Conservation (phyloP, 2,888 invertebrate genomes). For the Imbricaverruca yamaguchii region DNA sequence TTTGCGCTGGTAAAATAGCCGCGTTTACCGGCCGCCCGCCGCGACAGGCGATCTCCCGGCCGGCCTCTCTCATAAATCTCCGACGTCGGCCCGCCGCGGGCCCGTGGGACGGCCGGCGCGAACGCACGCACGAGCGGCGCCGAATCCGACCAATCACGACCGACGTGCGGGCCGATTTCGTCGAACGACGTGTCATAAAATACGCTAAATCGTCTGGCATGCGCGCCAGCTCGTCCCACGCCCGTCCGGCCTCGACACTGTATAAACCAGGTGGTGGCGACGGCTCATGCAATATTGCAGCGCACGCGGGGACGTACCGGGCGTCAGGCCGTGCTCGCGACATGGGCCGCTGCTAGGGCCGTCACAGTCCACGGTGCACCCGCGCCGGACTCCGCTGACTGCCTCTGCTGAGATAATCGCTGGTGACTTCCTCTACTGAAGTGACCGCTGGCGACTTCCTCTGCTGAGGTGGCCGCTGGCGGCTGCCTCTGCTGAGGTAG, state of each 20-base stretch:
- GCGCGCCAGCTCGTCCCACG: neutral
- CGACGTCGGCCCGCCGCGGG: neutral
- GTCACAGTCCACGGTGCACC: too few relatives aligned
- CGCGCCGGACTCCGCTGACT: too few relatives aligned
- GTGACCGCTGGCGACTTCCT: too few relatives aligned
- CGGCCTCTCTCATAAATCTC: neutral
- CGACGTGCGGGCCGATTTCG: neutral
- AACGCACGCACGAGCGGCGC: neutral
- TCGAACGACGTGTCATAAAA: neutral
- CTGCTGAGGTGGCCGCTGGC: too few relatives aligned
- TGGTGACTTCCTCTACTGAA: too few relatives aligned
- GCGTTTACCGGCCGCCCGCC: constrained; percentile 22
- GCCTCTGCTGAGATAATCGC: too few relatives aligned
- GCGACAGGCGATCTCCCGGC: neutral
- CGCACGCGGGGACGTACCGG: too few relatives aligned
- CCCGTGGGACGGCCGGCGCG: neutral
- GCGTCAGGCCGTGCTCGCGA: too few relatives aligned
- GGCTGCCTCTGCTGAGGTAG: too few relatives aligned
- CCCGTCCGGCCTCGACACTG: neutral
- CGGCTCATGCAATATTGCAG: too few relatives aligned
- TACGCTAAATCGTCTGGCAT: neutral
- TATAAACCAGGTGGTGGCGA: neutral
- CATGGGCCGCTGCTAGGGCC: too few relatives aligned
- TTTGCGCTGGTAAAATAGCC: constrained; percentile 5
- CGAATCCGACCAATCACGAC: neutral